Base-by-base conservation (phyloP, 2,888 invertebrate species). In the Rhogogaster chlorosoma region DNA sequence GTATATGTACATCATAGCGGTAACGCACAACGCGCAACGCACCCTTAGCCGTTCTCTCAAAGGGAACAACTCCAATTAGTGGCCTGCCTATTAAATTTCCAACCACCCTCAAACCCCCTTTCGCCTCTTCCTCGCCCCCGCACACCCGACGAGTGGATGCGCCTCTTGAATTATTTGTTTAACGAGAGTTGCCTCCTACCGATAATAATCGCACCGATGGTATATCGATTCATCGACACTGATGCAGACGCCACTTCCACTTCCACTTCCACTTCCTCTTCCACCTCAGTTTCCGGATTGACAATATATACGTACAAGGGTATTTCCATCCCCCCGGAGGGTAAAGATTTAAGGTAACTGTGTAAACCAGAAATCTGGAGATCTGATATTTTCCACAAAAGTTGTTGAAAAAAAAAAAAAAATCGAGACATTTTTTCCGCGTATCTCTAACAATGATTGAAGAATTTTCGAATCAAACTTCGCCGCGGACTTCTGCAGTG, bases 21-120 rank as follows among this genome's bases (percentile, higher is more conserved):
- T 53, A 85, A 82, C 57, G 75, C 45, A 53, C 45, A 70, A 83
- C 71, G 84, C 84, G 85, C 70, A 82, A 84, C 85, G 85, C 82
- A 71, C 84, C 83, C 82, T 84, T 87, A 86, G 87, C 86, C 87
- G 86, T 86, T 87, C 87, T 87, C 87, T 88, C 88, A 88, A 88
- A 89, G 87, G 87, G 87, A 88, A 88, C 87, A 88, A 88, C 87
- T 88, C 88, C 88, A 89, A 89, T 89, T 88, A 89, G 87, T 86
- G 87, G 83, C 87, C 87, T 87, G 87, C 87, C 87, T 87, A 87
- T 86, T 83, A 83, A 83, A 83, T 83, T 83, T 85, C 86, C 86
- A 87, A 87, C 87, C 86, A 85, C 85, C 85, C 84, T 84, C 86
- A 84, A 86, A 18, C 53, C 29, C 77, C 36, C 70, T 15, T 36